Evolutionary conservation across 2,113 vertebrate species (phyloP).

Genomic region (Pangasianodon hypophthalmus): DNA sequence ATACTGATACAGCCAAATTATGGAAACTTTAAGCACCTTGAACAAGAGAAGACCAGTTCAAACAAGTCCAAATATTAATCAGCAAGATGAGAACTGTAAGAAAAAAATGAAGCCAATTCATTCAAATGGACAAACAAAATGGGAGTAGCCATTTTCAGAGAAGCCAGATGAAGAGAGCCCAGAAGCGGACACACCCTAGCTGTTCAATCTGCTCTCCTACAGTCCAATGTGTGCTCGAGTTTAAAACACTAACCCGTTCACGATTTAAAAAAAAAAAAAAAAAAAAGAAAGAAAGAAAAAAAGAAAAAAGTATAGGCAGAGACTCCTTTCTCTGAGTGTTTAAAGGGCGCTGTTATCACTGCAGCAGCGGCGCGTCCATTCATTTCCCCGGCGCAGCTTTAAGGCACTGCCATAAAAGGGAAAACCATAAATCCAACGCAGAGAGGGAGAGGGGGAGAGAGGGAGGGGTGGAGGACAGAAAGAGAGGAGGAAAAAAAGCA

Average conservation of each 20-base stretch:
- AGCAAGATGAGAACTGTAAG: neutral
- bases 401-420: constrained; percentile 74
- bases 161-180: constrained; percentile 8
- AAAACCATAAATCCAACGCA: constrained; percentile 71
- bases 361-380: constrained; percentile 63
- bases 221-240: constrained; percentile 24
- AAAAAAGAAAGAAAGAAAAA: neutral
- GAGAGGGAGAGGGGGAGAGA: constrained; percentile 43
- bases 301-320: constrained; percentile 11
- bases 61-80: neutral
- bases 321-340: neutral
- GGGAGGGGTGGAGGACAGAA: neutral
- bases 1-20: neutral
- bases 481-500: constrained; percentile 14
- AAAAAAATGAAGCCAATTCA: neutral
- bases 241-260: constrained; percentile 23
- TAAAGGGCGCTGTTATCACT: neutral
- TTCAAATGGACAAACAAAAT: neutral
- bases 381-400: constrained; percentile 64
- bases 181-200: constrained; percentile 47
- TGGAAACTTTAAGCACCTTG: too few species aligned
- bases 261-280: neutral
- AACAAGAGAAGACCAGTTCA: neutral
- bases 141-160: neutral
- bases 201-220: constrained; percentile 12